Evolutionary conservation across 2,113 vertebrate genomes (phyloP).

Genomic region (Mesoclemmys tuberculata): DNA sequence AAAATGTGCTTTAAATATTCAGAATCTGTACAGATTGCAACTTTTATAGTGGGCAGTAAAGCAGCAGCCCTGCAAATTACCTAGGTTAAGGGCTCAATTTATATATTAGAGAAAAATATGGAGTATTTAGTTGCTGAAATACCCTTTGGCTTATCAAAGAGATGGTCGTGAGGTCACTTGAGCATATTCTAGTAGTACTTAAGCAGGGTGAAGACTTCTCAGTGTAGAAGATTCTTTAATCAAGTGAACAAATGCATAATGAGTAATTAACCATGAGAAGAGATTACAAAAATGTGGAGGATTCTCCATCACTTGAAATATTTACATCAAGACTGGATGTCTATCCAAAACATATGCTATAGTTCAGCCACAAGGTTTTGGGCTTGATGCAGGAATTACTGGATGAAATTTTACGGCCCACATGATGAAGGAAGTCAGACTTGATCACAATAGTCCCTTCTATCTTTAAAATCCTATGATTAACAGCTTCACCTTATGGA

Average conservation of each 20-base stretch:
- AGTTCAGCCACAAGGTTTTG: background rate
- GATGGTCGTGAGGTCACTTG: constrained; percentile 61
- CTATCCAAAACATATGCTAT: background rate
- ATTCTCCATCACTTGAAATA: background rate
- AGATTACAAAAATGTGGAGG: constrained; percentile 5
- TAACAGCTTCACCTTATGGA: constrained; percentile 7
- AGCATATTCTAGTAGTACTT: background rate
- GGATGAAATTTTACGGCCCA: background rate
- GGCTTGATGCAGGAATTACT: background rate
- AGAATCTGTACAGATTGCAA: constrained; percentile 11
- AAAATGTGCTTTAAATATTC: background rate
- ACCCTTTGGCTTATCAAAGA: constrained; percentile 51
- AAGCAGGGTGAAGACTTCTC: background rate
- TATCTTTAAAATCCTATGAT: background rate
- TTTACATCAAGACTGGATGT: background rate
- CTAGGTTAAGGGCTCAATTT: constrained; percentile 60
- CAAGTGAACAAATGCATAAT: constrained; percentile 35
- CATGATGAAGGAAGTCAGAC: background rate
- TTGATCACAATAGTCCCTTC: background rate
- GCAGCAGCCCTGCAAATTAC: constrained; percentile 19
- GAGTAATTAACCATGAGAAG: constrained; percentile 46
- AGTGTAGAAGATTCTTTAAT: constrained; percentile 51
- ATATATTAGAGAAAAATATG: constrained; percentile 46
- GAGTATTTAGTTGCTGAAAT: constrained; percentile 58
- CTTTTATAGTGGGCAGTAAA: background rate